Evolutionary conservation across 1,140 invertebrate genomes (phyloP).

Genomic region (Chionoecetes opilio): DNA sequence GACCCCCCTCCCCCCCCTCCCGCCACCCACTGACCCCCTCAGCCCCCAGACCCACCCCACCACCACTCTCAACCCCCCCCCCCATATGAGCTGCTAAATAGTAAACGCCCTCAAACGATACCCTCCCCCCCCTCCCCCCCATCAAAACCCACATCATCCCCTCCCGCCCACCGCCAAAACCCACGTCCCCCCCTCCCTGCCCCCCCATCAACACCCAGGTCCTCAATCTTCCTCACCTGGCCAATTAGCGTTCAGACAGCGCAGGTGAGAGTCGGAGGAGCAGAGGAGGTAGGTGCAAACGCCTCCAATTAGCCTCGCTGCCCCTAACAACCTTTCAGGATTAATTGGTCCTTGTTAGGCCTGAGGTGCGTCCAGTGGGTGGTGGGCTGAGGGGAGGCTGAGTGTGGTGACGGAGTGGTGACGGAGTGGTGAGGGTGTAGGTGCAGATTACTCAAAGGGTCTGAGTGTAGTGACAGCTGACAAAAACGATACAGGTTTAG

Average conservation of each 20-base stretch:
- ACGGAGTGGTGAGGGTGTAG: neutral
- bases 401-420: neutral
- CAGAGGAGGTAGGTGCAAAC: neutral
- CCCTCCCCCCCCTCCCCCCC: too few relatives aligned
- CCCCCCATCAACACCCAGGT: too few relatives aligned
- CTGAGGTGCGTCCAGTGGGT: neutral
- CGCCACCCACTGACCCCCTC: too few relatives aligned
- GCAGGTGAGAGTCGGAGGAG: slow-evolving; percentile 12
- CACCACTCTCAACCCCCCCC: neutral
- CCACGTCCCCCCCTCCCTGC: neutral
- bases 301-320: neutral
- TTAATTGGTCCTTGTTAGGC: slow-evolving; percentile 10
- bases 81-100: too few relatives aligned
- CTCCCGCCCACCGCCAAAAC: too few relatives aligned
- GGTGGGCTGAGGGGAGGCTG: neutral
- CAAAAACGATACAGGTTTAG: too few relatives aligned
- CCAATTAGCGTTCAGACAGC: slow-evolving; percentile 1
- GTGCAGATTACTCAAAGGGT: too few relatives aligned
- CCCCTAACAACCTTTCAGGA: slow-evolving; percentile 6
- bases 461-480: too few relatives aligned
- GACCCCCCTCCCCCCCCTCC: too few relatives aligned
- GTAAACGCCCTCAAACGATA: too few relatives aligned
- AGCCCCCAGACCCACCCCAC: too few relatives aligned
- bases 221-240: neutral
- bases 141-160: too few relatives aligned